These are phyloP conservation scores for Megalops atlanticus DNA, from an alignment of 2,113 vertebrate species.

Conservation along the genomic window DNA sequence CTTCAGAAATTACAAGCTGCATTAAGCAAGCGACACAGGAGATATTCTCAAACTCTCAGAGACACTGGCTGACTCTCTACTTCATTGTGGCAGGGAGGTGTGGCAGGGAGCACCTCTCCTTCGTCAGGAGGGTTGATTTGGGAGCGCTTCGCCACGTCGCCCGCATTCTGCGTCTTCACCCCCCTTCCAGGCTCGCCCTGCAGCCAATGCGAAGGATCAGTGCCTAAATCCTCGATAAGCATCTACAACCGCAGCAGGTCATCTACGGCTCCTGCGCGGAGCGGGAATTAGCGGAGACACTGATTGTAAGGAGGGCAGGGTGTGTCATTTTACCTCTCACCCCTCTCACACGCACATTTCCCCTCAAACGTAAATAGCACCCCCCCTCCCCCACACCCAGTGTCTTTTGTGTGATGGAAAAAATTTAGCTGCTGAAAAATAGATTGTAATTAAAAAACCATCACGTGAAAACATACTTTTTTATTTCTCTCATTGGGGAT, in stretches of 20 bases:
- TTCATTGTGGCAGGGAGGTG: neutral
- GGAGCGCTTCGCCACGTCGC: neutral
- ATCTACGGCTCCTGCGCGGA: neutral
- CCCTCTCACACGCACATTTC: too few relatives aligned
- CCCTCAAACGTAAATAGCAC: too few relatives aligned
- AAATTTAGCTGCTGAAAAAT: constrained; percentile 7
- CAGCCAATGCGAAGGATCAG: neutral
- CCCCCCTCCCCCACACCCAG: too few relatives aligned
- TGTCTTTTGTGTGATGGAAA: neutral
- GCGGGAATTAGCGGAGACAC: neutral
- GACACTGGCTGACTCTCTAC: too few relatives aligned
- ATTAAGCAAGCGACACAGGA: too few relatives aligned
- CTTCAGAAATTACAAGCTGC: too few relatives aligned
- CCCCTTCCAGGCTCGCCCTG: neutral
- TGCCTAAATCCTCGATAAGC: neutral
- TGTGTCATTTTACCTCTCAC: too few relatives aligned
- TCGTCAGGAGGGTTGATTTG: neutral
- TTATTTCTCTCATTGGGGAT: constrained; percentile 24
- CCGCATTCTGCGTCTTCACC: neutral
- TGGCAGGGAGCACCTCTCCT: neutral
- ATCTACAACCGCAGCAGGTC: neutral
- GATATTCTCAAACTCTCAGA: too few relatives aligned
- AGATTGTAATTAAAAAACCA: neutral
- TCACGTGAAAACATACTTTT: constrained; percentile 18
- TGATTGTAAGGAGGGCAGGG: too few relatives aligned